Evolutionary conservation across 2,888 invertebrate genomes (phyloP).

Genomic region (Mesodorylaimus sp.): DNA sequence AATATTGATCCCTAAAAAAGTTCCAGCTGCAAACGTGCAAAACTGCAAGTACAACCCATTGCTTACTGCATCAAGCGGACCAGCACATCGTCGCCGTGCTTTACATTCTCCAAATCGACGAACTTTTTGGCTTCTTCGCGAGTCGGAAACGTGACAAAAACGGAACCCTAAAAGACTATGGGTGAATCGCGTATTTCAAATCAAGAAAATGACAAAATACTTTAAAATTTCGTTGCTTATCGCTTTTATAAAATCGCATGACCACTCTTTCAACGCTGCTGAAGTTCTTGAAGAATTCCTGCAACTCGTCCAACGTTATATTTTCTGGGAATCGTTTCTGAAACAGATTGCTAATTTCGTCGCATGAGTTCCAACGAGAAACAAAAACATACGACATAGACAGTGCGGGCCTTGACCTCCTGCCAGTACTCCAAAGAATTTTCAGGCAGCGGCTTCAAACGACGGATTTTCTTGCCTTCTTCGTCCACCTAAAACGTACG

Average conservation of each 20-base stretch:
- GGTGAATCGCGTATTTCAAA: background rate
- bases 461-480: slow-evolving; percentile 50
- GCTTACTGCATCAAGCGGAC: too few species aligned
- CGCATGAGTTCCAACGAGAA: background rate
- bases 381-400: slow-evolving; percentile 45
- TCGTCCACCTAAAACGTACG: slow-evolving; percentile 43
- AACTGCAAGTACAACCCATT: too few species aligned
- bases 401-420: slow-evolving; percentile 52
- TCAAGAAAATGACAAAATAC: slow-evolving; percentile 10
- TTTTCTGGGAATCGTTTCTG: slow-evolving; percentile 46
- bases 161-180: slow-evolving; percentile 51
- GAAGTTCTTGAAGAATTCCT: slow-evolving; percentile 51
- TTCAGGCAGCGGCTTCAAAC: slow-evolving; percentile 60
- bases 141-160: slow-evolving; percentile 66
- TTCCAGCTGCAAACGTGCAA: too few species aligned
- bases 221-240: slow-evolving; percentile 24
- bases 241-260: slow-evolving; percentile 27
- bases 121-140: slow-evolving; percentile 62
- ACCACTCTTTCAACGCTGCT: slow-evolving; percentile 50
- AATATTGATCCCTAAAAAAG: too few species aligned
- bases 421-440: slow-evolving; percentile 62
- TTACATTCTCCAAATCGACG: slow-evolving; percentile 47
- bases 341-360: slow-evolving; percentile 7
- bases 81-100: slow-evolving; percentile 40
- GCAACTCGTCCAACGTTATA: slow-evolving; percentile 47